Evolutionary conservation across 2,797 vertebrate genomes (phyloP).

Genomic region (Gastrophryne carolinensis): DNA sequence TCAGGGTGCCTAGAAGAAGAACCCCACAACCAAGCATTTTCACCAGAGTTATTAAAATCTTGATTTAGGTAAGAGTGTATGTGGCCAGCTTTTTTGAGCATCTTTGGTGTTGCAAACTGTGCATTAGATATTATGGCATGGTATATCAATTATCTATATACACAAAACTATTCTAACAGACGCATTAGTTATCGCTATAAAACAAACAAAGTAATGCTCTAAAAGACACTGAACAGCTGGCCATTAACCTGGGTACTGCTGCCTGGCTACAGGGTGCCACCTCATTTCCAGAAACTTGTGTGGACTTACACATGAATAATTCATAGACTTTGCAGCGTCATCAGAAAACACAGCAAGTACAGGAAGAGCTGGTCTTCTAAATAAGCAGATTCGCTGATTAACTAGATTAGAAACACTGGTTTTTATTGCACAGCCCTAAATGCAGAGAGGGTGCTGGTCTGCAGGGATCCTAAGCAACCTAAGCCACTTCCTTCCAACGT

Average conservation of each 20-base stretch:
- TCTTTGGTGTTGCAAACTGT: conserved; percentile 65
- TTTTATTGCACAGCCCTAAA: too few species aligned
- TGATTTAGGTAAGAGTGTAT: too few species aligned
- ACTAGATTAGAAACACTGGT: too few species aligned
- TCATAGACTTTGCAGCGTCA: not conserved
- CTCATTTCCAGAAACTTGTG: not conserved
- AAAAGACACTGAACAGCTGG: conserved; percentile 8
- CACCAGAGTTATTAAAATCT: too few species aligned
- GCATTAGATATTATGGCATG: conserved; percentile 6
- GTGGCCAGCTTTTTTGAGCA: conserved; percentile 65
- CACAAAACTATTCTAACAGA: not conserved
- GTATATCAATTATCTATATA: not conserved
- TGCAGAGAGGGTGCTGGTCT: too few species aligned
- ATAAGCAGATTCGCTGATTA: too few species aligned
- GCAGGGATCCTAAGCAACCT: too few species aligned
- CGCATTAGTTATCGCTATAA: not conserved
- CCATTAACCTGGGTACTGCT: not conserved
- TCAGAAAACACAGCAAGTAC: too few species aligned
- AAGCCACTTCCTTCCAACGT: too few species aligned
- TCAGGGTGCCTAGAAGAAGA: too few species aligned
- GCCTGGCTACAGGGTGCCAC: not conserved
- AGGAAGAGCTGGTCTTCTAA: too few species aligned
- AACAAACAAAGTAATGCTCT: not conserved
- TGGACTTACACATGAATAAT: not conserved
- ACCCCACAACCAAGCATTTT: too few species aligned